Evolutionary conservation across 2,113 vertebrate species (phyloP).

Genomic region (Nerophis lumbriciformis): DNA sequence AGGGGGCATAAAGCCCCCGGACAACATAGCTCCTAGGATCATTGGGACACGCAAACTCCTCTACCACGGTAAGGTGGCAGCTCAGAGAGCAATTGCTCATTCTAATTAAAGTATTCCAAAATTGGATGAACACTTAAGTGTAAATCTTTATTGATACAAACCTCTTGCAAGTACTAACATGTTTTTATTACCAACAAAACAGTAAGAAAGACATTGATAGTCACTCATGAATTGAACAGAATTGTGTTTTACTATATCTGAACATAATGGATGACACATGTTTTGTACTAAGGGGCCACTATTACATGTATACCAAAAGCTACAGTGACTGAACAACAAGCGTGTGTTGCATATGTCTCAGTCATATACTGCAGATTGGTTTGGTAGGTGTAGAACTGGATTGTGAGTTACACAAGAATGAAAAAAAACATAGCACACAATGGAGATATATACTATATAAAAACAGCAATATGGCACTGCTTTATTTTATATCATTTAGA

Average conservation of each 20-base stretch:
- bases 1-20: too few relatives aligned
- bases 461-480: not conserved
- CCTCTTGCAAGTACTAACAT: too few relatives aligned
- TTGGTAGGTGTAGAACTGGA: slow-evolving; percentile 61
- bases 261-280: not conserved
- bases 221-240: too few relatives aligned
- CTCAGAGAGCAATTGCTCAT: too few relatives aligned
- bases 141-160: too few relatives aligned
- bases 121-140: too few relatives aligned
- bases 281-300: not conserved
- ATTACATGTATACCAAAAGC: slow-evolving; percentile 8
- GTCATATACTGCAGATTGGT: slow-evolving; percentile 55
- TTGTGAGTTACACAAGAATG: slow-evolving; percentile 57
- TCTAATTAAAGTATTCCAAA: too few relatives aligned
- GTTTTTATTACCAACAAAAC: too few relatives aligned
- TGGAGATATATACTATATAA: not conserved
- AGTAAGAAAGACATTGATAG: too few relatives aligned
- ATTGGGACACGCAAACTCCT: too few relatives aligned
- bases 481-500: not conserved
- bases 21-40: too few relatives aligned
- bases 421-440: slow-evolving; percentile 12
- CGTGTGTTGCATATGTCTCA: slow-evolving; percentile 50
- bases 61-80: too few relatives aligned
- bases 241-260: not conserved
- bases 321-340: slow-evolving; percentile 42